phyloP scores from a whole-genome alignment of 2,113 vertebrate genomes.

The Picathartes gymnocephalus region DNA sequence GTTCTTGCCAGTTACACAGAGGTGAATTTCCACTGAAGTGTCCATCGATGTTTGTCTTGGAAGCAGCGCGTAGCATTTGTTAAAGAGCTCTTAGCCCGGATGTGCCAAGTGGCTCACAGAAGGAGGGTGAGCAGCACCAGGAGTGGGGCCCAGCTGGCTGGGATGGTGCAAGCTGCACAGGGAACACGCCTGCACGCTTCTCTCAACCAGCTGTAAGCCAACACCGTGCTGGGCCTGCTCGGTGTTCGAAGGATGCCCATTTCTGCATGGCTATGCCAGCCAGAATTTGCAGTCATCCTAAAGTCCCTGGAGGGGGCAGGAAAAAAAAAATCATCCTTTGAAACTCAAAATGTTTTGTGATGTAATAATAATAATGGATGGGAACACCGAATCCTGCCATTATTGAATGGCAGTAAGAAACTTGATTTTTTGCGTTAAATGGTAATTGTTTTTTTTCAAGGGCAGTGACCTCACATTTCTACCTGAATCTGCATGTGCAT shows the following conservation, averaged over 20 bases:
- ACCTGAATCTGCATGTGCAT: neutral
- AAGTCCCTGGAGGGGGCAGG: neutral
- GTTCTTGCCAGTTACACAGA: neutral
- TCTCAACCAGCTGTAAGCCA: neutral
- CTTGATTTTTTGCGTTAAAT: neutral
- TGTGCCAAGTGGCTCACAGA: neutral
- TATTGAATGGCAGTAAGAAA: neutral
- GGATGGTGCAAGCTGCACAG: neutral
- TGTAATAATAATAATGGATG: neutral
- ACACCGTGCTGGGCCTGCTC: neutral
- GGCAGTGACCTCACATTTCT: neutral
- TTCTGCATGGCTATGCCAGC: neutral
- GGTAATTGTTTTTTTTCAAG: neutral
- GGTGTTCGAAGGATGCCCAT: neutral
- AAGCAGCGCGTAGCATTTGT: neutral
- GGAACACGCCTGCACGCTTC: neutral
- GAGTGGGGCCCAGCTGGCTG: neutral
- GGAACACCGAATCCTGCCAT: neutral
- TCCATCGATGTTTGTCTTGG: neutral
- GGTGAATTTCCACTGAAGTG: neutral
- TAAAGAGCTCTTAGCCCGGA: neutral
- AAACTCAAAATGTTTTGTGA: neutral
- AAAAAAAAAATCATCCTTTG: neutral
- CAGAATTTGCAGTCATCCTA: neutral
- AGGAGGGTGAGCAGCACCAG: neutral